Base-by-base conservation (phyloP, 2,797 vertebrate genomes). In the Onychomys leucogaster region DNA sequence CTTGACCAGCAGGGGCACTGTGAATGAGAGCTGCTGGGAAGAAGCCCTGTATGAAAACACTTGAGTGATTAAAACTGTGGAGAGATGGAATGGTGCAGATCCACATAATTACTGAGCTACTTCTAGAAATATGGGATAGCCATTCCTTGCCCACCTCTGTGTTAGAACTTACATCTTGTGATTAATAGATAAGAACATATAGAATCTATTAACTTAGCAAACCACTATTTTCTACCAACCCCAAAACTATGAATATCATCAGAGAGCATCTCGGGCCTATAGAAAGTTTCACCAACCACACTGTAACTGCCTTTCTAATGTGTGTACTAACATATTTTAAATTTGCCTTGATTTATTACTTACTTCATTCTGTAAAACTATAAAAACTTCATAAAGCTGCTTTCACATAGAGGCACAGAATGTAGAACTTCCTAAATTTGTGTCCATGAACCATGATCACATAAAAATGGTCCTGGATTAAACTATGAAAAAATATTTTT, bases 381-480 rank as follows among this genome's bases (percentile, higher is more conserved):
- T 63, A 46, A 83, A 73, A 63, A 19, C 23, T 1, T 65, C 59
- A 34, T 84, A 65, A 65, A 49, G 5, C 41, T 46, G 10, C 17
- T 85, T 85, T 67, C 41, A 65, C 29, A 14, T 7, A 34, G 29
- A 43, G 43, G 37, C 71, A 75, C 23, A 43, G 61, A 65, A 46
- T 6, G 17, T 23, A 34, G 1, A 46, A 34, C 5, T 6, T 1
- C 11, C 41, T 85, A 46, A 49, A 65, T 67, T 29, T 46, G 1
- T 34, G 2, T 65, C 23, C 1, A 10, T 49, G 5, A 7, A 3
- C 10, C 2, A 65, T 1, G 2, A 23, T 32, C 5, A 46, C 16
- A 65, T 32, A 65, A 21, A 21, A 65, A 46, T 65, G 5, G 8
- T 29, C 27, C 29, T 32, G 5, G 16, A 84, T 6, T 65, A 63